Evolutionary conservation across 2,888 invertebrate species (phyloP).

Genomic region (Macropis europaea): DNA sequence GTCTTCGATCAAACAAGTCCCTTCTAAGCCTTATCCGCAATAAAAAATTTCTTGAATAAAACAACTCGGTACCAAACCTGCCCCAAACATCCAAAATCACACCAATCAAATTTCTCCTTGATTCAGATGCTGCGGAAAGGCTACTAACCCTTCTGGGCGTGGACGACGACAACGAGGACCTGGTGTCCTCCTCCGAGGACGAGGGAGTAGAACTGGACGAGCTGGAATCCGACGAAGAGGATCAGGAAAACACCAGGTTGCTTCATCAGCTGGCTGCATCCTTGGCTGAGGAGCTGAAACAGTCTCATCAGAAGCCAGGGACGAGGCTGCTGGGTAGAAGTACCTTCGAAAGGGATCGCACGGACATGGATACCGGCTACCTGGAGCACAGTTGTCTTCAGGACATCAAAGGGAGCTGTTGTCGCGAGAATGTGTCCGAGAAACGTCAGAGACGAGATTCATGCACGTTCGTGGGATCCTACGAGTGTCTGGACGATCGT

Average conservation of each 20-base stretch:
- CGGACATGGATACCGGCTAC: constrained; percentile 62
- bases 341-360: constrained; percentile 25
- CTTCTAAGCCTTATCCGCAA: too few relatives aligned
- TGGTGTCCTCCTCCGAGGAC: constrained; percentile 70
- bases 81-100: too few relatives aligned
- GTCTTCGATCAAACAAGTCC: too few relatives aligned
- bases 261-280: constrained; percentile 71
- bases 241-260: constrained; percentile 62
- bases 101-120: constrained; percentile 13
- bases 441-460: constrained; percentile 10
- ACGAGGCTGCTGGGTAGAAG: neutral
- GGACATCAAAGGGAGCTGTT: neutral
- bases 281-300: constrained; percentile 71
- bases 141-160: constrained; percentile 71
- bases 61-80: too few relatives aligned
- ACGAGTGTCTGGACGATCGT: constrained; percentile 28
- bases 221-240: constrained; percentile 54
- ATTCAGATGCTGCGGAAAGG: constrained; percentile 72
- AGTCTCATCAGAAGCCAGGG: constrained; percentile 56
- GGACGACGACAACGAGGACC: constrained; percentile 67
- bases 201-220: constrained; percentile 75
- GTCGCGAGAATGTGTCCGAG: neutral
- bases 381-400: constrained; percentile 36
- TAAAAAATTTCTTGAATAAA: too few relatives aligned
- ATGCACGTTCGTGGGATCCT: neutral